These are phyloP conservation scores for Hypanus sabinus DNA, from an alignment of 2,113 vertebrate species.

Conservation along the genomic window DNA sequence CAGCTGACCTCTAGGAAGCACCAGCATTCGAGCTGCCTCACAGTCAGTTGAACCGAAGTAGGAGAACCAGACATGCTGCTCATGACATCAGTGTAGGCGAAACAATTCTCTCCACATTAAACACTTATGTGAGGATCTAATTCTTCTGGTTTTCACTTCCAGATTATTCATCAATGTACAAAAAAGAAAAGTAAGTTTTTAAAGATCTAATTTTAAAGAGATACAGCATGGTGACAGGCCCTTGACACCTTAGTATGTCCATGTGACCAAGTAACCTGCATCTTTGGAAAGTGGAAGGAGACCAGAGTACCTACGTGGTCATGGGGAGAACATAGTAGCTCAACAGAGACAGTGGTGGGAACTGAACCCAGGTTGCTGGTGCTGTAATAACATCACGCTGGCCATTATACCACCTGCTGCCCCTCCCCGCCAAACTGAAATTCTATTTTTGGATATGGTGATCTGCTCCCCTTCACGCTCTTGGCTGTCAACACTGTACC, in stretches of 20 bases:
- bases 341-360: too few species aligned
- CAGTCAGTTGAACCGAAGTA: not conserved
- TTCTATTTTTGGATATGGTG: not conserved
- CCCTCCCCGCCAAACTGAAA: too few species aligned
- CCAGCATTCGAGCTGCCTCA: not conserved
- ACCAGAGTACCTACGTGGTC: too few species aligned
- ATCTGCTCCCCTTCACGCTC: not conserved
- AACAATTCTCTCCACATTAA: not conserved
- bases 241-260: too few species aligned
- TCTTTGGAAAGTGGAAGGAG: too few species aligned
- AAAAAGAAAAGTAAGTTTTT: not conserved
- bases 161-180: not conserved
- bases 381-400: too few species aligned
- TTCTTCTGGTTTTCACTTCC: not conserved
- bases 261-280: too few species aligned
- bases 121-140: not conserved
- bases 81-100: not conserved
- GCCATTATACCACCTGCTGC: too few species aligned
- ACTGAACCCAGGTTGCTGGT: too few species aligned
- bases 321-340: too few species aligned
- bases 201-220: too few species aligned
- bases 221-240: too few species aligned
- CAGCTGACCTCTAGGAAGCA: not conserved
- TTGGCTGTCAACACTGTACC: constrained; percentile 46
- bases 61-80: not conserved